Evolutionary conservation across 1,140 invertebrate genomes (phyloP), one percentile per base, ranked within the genome.

Genomic region (Pemphigus obesinymphae): DNA sequence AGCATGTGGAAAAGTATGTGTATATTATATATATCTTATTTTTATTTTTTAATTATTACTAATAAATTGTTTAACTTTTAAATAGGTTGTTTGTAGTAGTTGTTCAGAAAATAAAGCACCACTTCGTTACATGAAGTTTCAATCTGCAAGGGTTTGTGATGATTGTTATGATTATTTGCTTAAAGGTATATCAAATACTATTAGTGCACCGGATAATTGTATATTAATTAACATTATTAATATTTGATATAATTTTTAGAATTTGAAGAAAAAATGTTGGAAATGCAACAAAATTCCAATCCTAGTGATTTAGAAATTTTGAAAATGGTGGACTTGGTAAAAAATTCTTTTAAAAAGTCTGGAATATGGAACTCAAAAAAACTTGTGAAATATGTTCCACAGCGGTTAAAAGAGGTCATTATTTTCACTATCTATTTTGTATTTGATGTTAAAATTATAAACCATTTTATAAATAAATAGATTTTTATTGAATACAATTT

Each of bases 81-180:
- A 86, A 8, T 83, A 92, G 91, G 90, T 93, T 75, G 89, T 94
- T 23, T 94, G 93, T 85, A 87, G 90, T 11, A 89, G 89, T 84
- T 94, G 93, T 86, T 93, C 92, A 43, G 89, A 90, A 83, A 90
- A 92, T 85, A 90, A 90, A 84, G 89, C 92, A 70, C 89, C 92
- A 17, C 87, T 93, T 53, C 88, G 90, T 75, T 93, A 93, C 85
- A 89, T 91, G 80, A 89, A 91, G 86, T 89, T 85, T 86, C 87
- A 90, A 82, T 82, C 88, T n/a, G 88, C 84, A 13, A 83, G 91
- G 82, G 91, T 92, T 15, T 92, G 91, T 87, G 88, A 90, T 83
- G 86, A 89, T 82, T 92, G 91, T 84, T 90, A 87, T 86, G 84
- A 87, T 29, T 87, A 86, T 83, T 86, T 92, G 13, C 84, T 87